phyloP scores from a whole-genome alignment of 2,113 vertebrate genomes.

The Leucosticte australis region DNA sequence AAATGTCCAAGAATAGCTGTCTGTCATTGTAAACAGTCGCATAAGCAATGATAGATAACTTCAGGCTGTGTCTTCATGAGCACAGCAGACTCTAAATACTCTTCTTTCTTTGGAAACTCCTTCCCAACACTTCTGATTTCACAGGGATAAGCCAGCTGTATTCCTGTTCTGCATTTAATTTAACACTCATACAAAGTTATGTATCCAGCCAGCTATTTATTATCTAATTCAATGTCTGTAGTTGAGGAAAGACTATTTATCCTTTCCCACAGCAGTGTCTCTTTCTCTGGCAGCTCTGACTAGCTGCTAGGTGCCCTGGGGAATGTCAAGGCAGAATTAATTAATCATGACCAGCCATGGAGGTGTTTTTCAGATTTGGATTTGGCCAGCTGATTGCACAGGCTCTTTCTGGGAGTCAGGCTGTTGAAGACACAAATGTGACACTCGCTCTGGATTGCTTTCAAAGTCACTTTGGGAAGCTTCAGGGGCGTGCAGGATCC shows the following conservation, averaged over 20 bases:
- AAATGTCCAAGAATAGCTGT: slow-evolving; percentile 5
- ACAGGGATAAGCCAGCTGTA: not conserved
- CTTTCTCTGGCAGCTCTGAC: not conserved
- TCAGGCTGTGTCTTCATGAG: not conserved
- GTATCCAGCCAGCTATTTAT: slow-evolving; percentile 16
- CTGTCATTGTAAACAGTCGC: not conserved
- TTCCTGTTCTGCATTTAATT: slow-evolving; percentile 25
- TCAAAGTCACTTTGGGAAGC: not conserved
- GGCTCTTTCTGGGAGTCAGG: not conserved
- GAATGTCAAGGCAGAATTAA: slow-evolving; percentile 53
- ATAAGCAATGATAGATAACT: slow-evolving; percentile 17
- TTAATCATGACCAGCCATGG: slow-evolving; percentile 40
- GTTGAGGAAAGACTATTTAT: slow-evolving; percentile 21
- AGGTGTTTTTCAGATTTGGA: slow-evolving; percentile 44
- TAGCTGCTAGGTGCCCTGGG: slow-evolving; percentile 40
- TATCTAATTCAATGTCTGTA: slow-evolving; percentile 6
- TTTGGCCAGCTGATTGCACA: slow-evolving; percentile 12
- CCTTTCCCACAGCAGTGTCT: slow-evolving; percentile 24
- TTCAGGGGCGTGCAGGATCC: not conserved
- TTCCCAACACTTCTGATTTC: slow-evolving; percentile 36
- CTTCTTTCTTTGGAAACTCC: not conserved
- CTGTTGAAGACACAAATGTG: not conserved
- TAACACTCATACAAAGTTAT: slow-evolving; percentile 7
- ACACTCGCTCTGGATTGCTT: not conserved
- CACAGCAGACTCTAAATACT: not conserved